Base-by-base conservation (phyloP, 2,113 vertebrate genomes). In the Aphyosemion australe region DNA sequence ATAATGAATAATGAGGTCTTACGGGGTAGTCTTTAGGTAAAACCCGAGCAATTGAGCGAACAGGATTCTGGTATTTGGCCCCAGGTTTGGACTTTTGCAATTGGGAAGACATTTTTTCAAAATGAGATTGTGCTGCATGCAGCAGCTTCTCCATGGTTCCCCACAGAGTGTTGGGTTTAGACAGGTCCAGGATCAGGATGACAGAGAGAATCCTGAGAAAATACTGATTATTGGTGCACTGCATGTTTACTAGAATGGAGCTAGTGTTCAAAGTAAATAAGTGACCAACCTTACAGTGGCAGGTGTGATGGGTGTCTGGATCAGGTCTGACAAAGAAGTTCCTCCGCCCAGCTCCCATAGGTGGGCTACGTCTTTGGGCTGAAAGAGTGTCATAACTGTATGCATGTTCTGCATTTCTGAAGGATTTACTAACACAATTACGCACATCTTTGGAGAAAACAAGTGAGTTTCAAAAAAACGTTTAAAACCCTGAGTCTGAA, bases 341-440 rank as follows among this genome's bases (percentile, higher is more conserved):
- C 97, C 97, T 76, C 96, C 95, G 75, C 97, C 97, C 60, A 98
- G 88, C 84, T 99, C 97, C 97, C 97, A 99, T 73, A 98, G 91
- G 73, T 98, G 95, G 80, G 95, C 95, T 68, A 96, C 89, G 83
- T 97, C 94, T 91, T 98, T 99, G 37, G 94, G 94, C 97, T 99
- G 85, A 89, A 88, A 84, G 65, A 55, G 34, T 8, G 6, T 37
- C 34, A 37, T 37, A 37, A 37, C 2, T 37, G 34, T 37, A 37
- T 10, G 4, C 34, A 37, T 37, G 34, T 37, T 37, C 6, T 8
- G 34, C 6, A 37, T 37, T 37, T 37, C 6, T 37, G 34, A 37
- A 37, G 34, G 34, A 37, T 37, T 37, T 37, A 37, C 34, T 37
- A 37, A 37, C 4, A 37, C 34, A 8, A 37, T 37, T 37, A 8